phyloP scores from a whole-genome alignment of 1,140 invertebrate species.

The Microplitis mediator region DNA sequence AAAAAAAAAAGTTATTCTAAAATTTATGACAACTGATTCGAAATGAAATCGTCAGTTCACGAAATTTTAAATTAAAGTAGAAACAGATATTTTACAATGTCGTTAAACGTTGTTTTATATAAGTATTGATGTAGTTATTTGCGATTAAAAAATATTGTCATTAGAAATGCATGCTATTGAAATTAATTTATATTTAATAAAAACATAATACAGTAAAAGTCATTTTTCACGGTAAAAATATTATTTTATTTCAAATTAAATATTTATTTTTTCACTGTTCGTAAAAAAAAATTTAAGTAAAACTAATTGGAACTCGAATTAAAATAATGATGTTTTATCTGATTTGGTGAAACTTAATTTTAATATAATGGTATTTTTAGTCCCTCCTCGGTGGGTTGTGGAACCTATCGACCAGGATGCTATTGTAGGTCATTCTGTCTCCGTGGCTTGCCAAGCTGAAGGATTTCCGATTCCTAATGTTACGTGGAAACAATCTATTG shows the following conservation, averaged over 20 bases:
- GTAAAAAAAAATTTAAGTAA: neutral
- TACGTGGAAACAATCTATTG: conserved; percentile 86
- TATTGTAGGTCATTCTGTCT: conserved; percentile 81
- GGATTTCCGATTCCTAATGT: conserved; percentile 88
- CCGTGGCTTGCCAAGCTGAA: conserved; percentile 87
- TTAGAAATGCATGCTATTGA: conserved; percentile 9
- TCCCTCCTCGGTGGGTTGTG: conserved; percentile 89
- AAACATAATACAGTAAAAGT: neutral
- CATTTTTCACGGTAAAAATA: neutral
- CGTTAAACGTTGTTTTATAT: conserved; percentile 9
- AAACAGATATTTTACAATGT: neutral
- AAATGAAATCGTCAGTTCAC: conserved; percentile 10
- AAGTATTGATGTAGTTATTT: conserved; percentile 1
- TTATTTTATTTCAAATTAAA: too few relatives aligned
- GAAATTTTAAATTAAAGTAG: neutral
- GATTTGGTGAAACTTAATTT: conserved; percentile 1
- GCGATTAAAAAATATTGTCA: neutral
- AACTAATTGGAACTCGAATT: neutral
- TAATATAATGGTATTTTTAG: conserved; percentile 63
- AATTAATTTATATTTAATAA: neutral
- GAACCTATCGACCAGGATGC: conserved; percentile 86
- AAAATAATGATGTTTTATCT: neutral
- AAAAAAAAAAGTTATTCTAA: neutral
- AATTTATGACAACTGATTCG: neutral
- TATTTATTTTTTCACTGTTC: too few relatives aligned